phyloP scores from a whole-genome alignment of 2,888 invertebrate genomes.

The Globia sparganii region DNA sequence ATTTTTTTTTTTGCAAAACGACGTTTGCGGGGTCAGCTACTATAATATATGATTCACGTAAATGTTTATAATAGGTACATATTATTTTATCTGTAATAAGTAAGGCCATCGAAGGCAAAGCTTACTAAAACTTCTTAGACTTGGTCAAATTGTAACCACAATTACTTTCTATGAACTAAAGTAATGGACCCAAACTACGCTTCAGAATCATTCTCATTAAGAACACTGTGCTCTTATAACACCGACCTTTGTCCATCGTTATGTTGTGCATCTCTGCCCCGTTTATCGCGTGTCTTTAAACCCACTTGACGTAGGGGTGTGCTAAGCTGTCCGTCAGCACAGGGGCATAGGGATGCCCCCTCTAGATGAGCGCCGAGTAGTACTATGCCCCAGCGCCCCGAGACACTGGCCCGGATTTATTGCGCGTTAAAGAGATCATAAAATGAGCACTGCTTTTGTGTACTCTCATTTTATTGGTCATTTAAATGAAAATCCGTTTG shows the following conservation, averaged over 20 bases:
- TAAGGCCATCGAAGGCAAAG: neutral
- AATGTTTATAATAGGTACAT: neutral
- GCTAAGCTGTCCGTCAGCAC: slow-evolving; percentile 52
- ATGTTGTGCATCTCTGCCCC: slow-evolving; percentile 19
- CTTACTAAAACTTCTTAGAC: neutral
- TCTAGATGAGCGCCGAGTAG: slow-evolving; percentile 6
- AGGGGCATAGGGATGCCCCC: slow-evolving; percentile 1
- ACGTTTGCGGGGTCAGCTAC: no score
- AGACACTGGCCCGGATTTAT: slow-evolving; percentile 53
- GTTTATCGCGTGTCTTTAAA: slow-evolving; percentile 41
- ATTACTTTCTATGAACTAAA: neutral
- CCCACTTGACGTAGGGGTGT: slow-evolving; percentile 54
- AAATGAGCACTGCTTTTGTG: slow-evolving; percentile 55
- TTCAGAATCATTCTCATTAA: neutral
- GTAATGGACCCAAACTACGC: neutral
- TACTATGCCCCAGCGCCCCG: slow-evolving; percentile 10
- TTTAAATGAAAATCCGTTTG: slow-evolving; percentile 56
- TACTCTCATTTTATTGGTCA: slow-evolving; percentile 39
- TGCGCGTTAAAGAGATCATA: slow-evolving; percentile 62
- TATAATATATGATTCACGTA: neutral
- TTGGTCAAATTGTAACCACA: neutral
- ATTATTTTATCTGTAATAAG: neutral
- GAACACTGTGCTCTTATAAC: neutral
- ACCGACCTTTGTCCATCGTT: neutral
- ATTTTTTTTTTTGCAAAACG: no score